These are phyloP conservation scores for Heterohyrax brucei DNA, from an alignment of 2,797 vertebrate genomes.

Conservation along the genomic window DNA sequence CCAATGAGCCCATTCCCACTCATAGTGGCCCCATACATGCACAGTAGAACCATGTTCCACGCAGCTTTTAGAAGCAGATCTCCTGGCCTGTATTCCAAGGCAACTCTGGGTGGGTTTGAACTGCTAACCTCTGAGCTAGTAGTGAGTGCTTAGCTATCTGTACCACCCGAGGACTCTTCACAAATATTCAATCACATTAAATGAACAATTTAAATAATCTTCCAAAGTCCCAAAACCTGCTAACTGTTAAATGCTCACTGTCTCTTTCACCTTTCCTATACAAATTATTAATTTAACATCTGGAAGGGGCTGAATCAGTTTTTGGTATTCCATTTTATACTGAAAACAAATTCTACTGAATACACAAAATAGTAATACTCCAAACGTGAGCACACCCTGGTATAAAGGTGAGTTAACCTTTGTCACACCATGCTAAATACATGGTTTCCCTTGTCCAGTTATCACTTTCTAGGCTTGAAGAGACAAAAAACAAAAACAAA, in stretches of 20 bases:
- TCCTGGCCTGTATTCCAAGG: too few species aligned
- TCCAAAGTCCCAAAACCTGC: slow-evolving; percentile 5
- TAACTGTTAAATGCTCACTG: not conserved
- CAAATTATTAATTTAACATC: slow-evolving; percentile 35
- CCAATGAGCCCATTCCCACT: too few species aligned
- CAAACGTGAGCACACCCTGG: not conserved
- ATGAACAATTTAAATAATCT: slow-evolving; percentile 54
- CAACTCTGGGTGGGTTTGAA: too few species aligned
- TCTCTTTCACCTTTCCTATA: slow-evolving; percentile 18
- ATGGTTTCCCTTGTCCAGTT: not conserved
- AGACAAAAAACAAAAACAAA: not conserved
- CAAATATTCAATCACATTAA: slow-evolving; percentile 17
- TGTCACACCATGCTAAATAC: slow-evolving; percentile 2
- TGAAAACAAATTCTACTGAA: slow-evolving; percentile 31
- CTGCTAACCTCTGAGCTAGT: too few species aligned
- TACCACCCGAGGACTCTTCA: too few species aligned
- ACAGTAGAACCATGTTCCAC: too few species aligned
- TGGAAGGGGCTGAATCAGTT: not conserved
- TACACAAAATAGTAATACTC: not conserved
- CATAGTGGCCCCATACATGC: too few species aligned
- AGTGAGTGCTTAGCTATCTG: too few species aligned
- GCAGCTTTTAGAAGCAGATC: too few species aligned
- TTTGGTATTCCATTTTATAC: not conserved
- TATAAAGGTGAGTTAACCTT: not conserved
- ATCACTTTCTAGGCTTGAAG: slow-evolving; percentile 7